phyloP scores from a whole-genome alignment of 2,113 vertebrate species.

The Apaloderma vittatum region DNA sequence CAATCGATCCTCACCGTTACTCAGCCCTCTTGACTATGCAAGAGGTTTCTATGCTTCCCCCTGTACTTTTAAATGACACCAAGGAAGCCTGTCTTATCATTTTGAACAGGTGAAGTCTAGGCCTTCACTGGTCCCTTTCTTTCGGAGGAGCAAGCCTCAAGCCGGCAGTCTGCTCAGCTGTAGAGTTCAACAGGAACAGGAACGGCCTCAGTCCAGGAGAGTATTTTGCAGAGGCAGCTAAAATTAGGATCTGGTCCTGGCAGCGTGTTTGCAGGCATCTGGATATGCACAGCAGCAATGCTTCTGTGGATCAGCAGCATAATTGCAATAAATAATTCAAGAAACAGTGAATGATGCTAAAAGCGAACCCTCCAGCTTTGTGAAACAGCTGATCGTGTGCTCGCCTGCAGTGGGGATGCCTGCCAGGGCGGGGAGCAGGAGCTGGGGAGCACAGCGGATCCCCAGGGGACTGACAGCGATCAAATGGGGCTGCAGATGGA shows the following conservation, averaged over 20 bases:
- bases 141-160: neutral
- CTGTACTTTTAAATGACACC: neutral
- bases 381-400: rapidly evolving
- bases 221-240: conserved; percentile 11
- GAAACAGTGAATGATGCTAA: neutral
- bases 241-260: conserved; percentile 31
- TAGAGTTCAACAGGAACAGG: neutral
- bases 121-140: neutral
- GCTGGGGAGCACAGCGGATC: neutral
- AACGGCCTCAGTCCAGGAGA: neutral
- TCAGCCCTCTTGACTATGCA: neutral
- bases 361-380: neutral
- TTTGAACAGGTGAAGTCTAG: neutral
- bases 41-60: neutral
- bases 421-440: neutral
- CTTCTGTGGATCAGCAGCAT: conserved; percentile 8
- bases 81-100: neutral
- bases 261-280: neutral
- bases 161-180: neutral
- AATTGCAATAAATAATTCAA: conserved; percentile 55
- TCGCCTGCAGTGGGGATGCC: neutral
- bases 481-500: neutral
- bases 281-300: conserved; percentile 13
- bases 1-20: neutral
- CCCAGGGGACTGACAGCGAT: rapidly evolving